Base-by-base conservation (phyloP, 2,888 invertebrate species). In the Ypsolopha sequella region DNA sequence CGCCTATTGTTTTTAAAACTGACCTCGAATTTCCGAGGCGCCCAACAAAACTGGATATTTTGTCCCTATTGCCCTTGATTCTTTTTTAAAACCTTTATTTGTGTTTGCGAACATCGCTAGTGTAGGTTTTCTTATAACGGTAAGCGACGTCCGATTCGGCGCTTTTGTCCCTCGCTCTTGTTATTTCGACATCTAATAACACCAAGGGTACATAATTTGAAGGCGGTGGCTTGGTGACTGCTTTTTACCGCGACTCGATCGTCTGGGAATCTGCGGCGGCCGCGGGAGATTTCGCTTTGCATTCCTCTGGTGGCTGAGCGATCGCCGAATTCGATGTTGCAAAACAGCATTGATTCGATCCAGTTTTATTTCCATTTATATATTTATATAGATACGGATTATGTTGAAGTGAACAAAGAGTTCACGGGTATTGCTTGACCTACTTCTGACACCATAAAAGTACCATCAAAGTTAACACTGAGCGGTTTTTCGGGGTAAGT, bases 261-360 rank as follows among this genome's bases (percentile, higher is more conserved):
- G 86, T 86, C 86, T 86, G 86, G 79, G 86, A 85, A 86, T 86
- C 85, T 69, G 73, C 73, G 74, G 79, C 84, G 85, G 75, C 66
- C 70, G 64, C 64, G 65, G 74, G 68, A 74, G 74, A 84, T 82
- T 80, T 82, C 81, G 76, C 72, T 80, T 80, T 78, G 81, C 81
- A 82, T 86, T 82, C 84, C 79, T 61, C 64, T 59, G 58, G 75
- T 71, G 68, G 74, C 71, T 73, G 73, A 69, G 70, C 68, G 72
- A 66, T 38, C 36, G 33, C 13, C 44, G 14, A 41, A 46, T 24
- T 7, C 34, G 9, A 46, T 35, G 24, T 24, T 24, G 24, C 46
- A 1, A 35, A 11, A 46, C 46, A n/a, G 34, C n/a, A 35, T 46
- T 24, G 24, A 24, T 4, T 24, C 4, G 24, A 24, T 24, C 4